These are phyloP conservation scores for Ophioninae sp. DNA, from an alignment of 2,888 invertebrate genomes.

Conservation along the genomic window DNA sequence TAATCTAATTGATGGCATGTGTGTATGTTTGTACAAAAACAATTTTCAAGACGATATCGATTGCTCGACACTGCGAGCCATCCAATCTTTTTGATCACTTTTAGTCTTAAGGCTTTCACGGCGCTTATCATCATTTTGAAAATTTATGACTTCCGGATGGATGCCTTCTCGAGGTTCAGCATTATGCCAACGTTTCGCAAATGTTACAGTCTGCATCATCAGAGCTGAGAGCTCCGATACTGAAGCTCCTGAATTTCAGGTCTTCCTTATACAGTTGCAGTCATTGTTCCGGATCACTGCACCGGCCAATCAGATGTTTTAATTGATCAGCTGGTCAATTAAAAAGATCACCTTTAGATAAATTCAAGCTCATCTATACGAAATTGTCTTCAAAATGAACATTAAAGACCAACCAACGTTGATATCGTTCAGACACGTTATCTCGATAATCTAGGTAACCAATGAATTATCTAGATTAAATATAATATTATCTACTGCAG, in stretches of 20 bases:
- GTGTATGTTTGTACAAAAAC: not conserved
- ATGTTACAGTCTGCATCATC: no score
- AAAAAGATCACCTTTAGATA: not conserved
- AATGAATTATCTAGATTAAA: not conserved
- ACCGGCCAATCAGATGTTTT: no score
- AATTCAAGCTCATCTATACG: not conserved
- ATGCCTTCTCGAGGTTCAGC: no score
- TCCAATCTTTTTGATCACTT: not conserved
- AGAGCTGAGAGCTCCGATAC: no score
- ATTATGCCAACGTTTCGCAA: no score
- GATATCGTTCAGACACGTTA: not conserved
- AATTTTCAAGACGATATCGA: not conserved
- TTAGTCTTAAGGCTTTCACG: no score
- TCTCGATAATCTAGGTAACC: not conserved
- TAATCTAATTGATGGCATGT: slow-evolving; percentile 54
- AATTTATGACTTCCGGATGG: no score
- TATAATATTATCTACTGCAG: not conserved
- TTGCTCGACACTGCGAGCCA: not conserved
- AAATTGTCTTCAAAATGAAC: not conserved
- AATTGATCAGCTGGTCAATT: no score
- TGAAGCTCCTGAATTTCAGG: no score
- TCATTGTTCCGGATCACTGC: no score
- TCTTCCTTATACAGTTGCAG: no score
- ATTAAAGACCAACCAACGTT: not conserved
- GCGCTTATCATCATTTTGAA: no score